phyloP scores from a whole-genome alignment of 2,113 vertebrate species.

The Bufo bufo region DNA sequence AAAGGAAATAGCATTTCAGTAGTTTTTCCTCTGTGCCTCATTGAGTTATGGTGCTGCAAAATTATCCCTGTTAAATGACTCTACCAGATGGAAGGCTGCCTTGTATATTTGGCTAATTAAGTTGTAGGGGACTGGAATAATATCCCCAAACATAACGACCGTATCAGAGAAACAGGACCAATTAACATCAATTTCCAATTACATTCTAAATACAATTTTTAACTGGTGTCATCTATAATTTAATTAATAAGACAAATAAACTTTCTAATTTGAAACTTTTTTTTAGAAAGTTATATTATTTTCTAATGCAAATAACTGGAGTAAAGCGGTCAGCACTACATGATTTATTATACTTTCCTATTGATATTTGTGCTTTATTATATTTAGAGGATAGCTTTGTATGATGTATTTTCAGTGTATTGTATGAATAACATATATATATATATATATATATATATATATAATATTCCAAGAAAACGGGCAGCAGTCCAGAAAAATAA shows the following conservation, averaged over 20 bases:
- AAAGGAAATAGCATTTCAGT: slow-evolving; percentile 91
- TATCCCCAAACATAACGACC: slow-evolving; percentile 65
- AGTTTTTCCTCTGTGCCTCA: slow-evolving; percentile 85
- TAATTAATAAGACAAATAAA: slow-evolving; percentile 39
- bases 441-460: no score
- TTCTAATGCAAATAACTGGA: background rate
- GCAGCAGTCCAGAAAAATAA: no score
- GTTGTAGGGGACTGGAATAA: slow-evolving; percentile 74
- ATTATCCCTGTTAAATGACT: slow-evolving; percentile 86
- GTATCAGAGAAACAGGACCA: slow-evolving; percentile 68
- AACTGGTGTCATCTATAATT: slow-evolving; percentile 44
- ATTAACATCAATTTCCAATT: slow-evolving; percentile 62
- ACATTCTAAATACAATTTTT: slow-evolving; percentile 61
- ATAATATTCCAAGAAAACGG: no score
- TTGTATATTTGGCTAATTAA: slow-evolving; percentile 83
- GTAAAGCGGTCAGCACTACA: background rate
- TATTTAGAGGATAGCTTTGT: background rate
- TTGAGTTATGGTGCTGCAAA: slow-evolving; percentile 87
- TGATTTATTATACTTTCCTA: background rate
- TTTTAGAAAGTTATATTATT: background rate
- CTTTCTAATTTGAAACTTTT: background rate
- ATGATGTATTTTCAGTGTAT: background rate
- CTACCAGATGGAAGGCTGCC: slow-evolving; percentile 81
- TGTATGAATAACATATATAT: background rate
- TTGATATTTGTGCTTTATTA: background rate